Evolutionary conservation across 2,888 invertebrate genomes (phyloP).

Genomic region (Metopia argyrocephala): DNA sequence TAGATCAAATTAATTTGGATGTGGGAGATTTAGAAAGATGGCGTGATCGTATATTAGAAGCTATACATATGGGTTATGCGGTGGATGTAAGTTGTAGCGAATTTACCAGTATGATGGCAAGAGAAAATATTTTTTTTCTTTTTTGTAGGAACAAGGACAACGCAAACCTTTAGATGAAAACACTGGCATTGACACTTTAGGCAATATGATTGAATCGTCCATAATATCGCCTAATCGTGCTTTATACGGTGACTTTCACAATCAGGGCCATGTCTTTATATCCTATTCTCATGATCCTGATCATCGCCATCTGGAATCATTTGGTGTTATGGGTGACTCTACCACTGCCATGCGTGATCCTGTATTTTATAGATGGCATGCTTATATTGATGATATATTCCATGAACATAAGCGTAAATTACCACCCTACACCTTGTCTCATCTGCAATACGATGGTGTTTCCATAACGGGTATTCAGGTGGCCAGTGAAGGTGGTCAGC

Average conservation of each 20-base stretch:
- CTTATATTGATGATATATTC: constrained; percentile 88
- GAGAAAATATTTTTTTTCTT: not conserved
- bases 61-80: constrained; percentile 83
- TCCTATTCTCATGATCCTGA: constrained; percentile 90
- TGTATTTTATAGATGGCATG: constrained; percentile 91
- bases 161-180: constrained; percentile 82
- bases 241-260: constrained; percentile 89
- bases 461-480: constrained; percentile 82
- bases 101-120: no score
- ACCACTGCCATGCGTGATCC: constrained; percentile 93
- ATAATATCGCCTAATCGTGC: constrained; percentile 84
- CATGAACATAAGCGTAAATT: constrained; percentile 85
- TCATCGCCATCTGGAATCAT: constrained; percentile 84
- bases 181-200: constrained; percentile 87
- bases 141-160: constrained; percentile 81
- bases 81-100: constrained; percentile 81
- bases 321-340: constrained; percentile 90
- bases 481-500: constrained; percentile 79
- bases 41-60: constrained; percentile 86
- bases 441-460: constrained; percentile 79
- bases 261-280: constrained; percentile 89
- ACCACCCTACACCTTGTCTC: constrained; percentile 81
- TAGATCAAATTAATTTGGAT: constrained; percentile 84
- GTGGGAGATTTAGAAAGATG: constrained; percentile 86
- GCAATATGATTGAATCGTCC: constrained; percentile 88